phyloP scores from a whole-genome alignment of 2,113 vertebrate genomes.

The Jaculus jaculus region DNA sequence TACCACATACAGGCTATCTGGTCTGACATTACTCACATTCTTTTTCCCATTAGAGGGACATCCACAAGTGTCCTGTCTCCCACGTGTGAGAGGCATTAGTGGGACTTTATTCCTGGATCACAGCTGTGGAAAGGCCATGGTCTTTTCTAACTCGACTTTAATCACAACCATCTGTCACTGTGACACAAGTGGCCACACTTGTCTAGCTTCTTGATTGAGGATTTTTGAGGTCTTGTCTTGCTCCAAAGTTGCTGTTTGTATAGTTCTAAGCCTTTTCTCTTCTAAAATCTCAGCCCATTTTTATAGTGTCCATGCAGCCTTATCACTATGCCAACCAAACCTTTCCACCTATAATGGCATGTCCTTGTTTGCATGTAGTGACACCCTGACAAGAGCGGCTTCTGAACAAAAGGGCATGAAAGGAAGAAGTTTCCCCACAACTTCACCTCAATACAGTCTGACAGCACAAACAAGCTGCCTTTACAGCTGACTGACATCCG shows the following conservation, averaged over 20 bases:
- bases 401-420: neutral
- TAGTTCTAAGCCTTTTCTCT: neutral
- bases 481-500: neutral
- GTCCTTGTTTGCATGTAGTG: neutral
- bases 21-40: neutral
- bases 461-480: neutral
- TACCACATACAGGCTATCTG: neutral
- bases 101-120: neutral
- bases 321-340: neutral
- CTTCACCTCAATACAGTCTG: neutral
- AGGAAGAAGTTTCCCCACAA: neutral
- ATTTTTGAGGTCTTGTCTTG: neutral
- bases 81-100: neutral
- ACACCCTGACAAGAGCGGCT: neutral
- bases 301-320: neutral
- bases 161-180: neutral
- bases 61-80: neutral
- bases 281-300: neutral
- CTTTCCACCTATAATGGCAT: neutral
- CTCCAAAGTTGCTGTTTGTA: neutral
- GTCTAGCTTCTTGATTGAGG: neutral
- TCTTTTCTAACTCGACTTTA: neutral
- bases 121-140: neutral
- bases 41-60: neutral
- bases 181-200: neutral